Evolutionary conservation across 2,888 invertebrate species (phyloP).

Genomic region (Platycheirus albimanus): DNA sequence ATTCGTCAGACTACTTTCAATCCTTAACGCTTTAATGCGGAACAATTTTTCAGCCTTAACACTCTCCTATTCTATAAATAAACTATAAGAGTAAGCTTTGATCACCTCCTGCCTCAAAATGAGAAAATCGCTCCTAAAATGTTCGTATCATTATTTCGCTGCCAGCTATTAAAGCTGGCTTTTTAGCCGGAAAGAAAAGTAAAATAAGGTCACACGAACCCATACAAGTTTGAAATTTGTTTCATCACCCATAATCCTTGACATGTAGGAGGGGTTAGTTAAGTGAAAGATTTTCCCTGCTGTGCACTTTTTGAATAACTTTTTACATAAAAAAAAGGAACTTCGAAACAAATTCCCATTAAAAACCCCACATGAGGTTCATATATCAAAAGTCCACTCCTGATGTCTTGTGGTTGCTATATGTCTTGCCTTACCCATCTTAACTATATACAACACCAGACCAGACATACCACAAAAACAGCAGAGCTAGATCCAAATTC

Average conservation of each 20-base stretch:
- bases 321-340: background rate
- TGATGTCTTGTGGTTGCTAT: background rate
- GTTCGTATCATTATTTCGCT: too few species aligned
- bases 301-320: too few species aligned
- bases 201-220: too few species aligned
- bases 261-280: conserved; percentile 28
- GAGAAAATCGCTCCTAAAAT: too few species aligned
- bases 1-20: too few species aligned
- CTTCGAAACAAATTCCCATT: conserved; percentile 32
- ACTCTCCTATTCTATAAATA: too few species aligned
- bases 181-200: too few species aligned
- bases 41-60: too few species aligned
- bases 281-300: conserved; percentile 39
- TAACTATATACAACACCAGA: conserved; percentile 1
- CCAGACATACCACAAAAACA: conserved; percentile 41
- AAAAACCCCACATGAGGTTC: conserved; percentile 38
- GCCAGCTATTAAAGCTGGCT: too few species aligned
- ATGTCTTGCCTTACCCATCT: conserved; percentile 28
- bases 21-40: too few species aligned
- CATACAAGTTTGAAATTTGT: background rate
- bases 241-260: conserved; percentile 32
- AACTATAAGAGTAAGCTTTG: too few species aligned
- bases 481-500: conserved; percentile 68
- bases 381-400: conserved; percentile 54
- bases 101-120: too few species aligned